These are phyloP conservation scores for Ctenoplectra terminalis DNA, from an alignment of 1,140 invertebrate genomes.

Conservation along the genomic window DNA sequence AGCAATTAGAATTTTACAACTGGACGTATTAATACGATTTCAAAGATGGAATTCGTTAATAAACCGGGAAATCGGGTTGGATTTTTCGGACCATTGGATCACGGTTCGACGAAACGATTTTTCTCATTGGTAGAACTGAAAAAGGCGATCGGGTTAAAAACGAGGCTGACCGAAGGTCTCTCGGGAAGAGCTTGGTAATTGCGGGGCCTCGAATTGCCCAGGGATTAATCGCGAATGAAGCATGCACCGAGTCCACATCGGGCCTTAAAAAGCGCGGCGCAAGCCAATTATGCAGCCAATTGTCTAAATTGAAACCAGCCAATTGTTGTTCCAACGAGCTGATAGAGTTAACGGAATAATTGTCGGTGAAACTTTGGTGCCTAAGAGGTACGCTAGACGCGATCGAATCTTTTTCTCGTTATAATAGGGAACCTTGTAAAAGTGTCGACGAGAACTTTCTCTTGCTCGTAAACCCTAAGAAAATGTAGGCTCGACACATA, in stretches of 20 bases:
- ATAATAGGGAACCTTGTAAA: no score
- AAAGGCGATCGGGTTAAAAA: conserved; percentile 6
- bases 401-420: background rate
- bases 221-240: conserved; percentile 34
- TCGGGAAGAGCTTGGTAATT: conserved; percentile 22
- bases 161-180: conserved; percentile 6
- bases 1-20: background rate
- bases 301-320: conserved; percentile 26
- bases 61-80: background rate
- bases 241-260: background rate
- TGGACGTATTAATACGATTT: background rate
- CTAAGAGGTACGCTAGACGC: background rate
- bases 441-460: background rate
- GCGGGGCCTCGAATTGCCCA: conserved; percentile 10
- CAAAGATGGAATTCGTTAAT: background rate
- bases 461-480: background rate
- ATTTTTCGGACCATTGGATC: background rate
- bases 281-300: conserved; percentile 32
- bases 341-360: conserved; percentile 27
- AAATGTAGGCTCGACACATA: no score
- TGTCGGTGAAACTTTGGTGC: background rate
- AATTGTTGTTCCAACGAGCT: conserved; percentile 1
- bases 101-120: background rate
- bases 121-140: background rate
- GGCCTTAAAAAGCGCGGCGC: conserved; percentile 27